Evolutionary conservation across 2,888 invertebrate genomes (phyloP).

Genomic region (Cephus rjabovi): DNA sequence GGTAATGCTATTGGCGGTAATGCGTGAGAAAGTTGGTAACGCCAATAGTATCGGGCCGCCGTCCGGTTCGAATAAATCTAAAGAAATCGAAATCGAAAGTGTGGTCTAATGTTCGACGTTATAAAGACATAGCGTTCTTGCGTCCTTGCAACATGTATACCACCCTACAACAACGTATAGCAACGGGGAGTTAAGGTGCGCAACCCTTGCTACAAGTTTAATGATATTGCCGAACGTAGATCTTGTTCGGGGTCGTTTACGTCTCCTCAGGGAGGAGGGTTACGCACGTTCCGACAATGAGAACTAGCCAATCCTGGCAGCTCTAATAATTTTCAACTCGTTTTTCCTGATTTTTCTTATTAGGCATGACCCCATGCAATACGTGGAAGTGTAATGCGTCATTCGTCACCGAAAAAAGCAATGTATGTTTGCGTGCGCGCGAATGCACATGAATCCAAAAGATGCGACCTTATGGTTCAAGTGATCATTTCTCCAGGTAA

Average conservation of each 20-base stretch:
- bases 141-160: background rate
- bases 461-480: background rate
- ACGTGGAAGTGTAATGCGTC: background rate
- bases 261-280: background rate
- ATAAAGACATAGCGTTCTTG: constrained; percentile 21
- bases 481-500: background rate
- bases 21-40: background rate
- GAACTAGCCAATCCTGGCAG: background rate
- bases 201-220: constrained; percentile 23
- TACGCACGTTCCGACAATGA: background rate
- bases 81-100: constrained; percentile 17
- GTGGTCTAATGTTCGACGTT: constrained; percentile 15
- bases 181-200: background rate
- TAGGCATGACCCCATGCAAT: background rate
- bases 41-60: background rate
- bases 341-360: background rate
- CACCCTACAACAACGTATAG: background rate
- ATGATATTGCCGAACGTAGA: constrained; percentile 22
- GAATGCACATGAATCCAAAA: background rate
- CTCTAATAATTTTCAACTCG: background rate
- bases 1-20: background rate
- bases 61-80: constrained; percentile 19
- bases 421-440: background rate
- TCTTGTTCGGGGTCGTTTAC: constrained; percentile 18
- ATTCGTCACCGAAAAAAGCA: background rate